Evolutionary conservation across 2,888 invertebrate species (phyloP).

Genomic region (Xanthia icteritia): DNA sequence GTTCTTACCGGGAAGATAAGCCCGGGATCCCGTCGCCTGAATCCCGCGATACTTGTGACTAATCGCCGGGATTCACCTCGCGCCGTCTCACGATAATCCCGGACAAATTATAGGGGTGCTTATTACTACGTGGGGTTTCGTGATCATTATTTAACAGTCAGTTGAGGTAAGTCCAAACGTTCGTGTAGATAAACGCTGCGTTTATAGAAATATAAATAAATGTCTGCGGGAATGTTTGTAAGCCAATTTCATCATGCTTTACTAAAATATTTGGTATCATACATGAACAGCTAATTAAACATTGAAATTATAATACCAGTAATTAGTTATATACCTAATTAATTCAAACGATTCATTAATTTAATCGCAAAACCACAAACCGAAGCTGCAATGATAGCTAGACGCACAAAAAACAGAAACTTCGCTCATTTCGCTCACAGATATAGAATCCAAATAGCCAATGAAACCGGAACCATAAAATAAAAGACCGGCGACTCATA

Average conservation of each 20-base stretch:
- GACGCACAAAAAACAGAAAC: conserved; percentile 45
- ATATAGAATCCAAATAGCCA: conserved; percentile 67
- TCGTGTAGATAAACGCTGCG: conserved; percentile 62
- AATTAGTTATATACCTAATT: conserved; percentile 28
- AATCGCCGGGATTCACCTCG: conserved; percentile 88
- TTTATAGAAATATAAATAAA: conserved; percentile 66
- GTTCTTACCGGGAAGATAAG: conserved; percentile 71
- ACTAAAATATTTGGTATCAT: not conserved
- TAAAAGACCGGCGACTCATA: conserved; percentile 74
- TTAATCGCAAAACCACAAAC: conserved; percentile 22
- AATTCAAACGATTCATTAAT: conserved; percentile 15
- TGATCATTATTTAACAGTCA: conserved; percentile 85
- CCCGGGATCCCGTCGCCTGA: conserved; percentile 75
- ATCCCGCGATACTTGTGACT: conserved; percentile 88
- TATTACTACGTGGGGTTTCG: conserved; percentile 79
- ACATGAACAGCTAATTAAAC: conserved; percentile 1
- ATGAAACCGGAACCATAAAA: conserved; percentile 74
- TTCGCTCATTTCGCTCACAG: conserved; percentile 50
- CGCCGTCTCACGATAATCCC: conserved; percentile 88
- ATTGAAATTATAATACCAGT: not conserved
- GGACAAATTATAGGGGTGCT: conserved; percentile 88
- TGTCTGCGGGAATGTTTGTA: conserved; percentile 8
- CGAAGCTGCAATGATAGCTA: conserved; percentile 16
- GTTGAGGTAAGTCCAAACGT: conserved; percentile 73
- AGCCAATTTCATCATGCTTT: not conserved